Evolutionary conservation across 2,113 vertebrate species (phyloP).

Genomic region (Dasyprocta punctata): DNA sequence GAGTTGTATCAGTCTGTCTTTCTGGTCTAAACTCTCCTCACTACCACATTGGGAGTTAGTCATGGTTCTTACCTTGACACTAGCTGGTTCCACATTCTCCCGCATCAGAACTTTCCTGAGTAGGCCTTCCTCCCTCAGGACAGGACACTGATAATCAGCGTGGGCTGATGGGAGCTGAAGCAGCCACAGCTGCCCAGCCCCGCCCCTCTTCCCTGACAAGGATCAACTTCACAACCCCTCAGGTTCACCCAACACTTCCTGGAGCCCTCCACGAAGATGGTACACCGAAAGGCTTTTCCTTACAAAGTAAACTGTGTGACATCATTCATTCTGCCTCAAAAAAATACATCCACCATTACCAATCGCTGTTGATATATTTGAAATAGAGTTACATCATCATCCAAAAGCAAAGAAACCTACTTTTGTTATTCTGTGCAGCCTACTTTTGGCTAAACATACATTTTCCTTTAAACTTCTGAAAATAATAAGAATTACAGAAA

Average conservation of each 20-base stretch:
- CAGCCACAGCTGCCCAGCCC: neutral
- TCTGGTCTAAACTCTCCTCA: neutral
- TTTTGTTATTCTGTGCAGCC: neutral
- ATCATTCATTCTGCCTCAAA: neutral
- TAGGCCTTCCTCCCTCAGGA: neutral
- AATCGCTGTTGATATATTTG: neutral
- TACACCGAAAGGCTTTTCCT: neutral
- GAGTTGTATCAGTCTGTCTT: neutral
- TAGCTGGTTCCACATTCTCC: neutral
- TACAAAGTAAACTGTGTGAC: neutral
- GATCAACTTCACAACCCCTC: neutral
- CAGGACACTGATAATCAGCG: neutral
- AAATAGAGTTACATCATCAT: neutral
- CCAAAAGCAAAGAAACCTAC: neutral
- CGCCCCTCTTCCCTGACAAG: neutral
- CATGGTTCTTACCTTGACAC: neutral
- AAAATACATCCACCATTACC: neutral
- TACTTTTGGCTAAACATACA: neutral
- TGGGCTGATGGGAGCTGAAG: neutral
- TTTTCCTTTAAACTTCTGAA: slow-evolving; percentile 43
- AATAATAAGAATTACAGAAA: neutral
- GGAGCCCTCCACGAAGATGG: neutral
- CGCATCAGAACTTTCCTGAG: neutral
- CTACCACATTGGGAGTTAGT: neutral
- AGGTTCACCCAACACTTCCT: neutral